These are phyloP conservation scores for Bradypodion ventrale DNA, from an alignment of 2,797 vertebrate genomes.

Conservation along the genomic window DNA sequence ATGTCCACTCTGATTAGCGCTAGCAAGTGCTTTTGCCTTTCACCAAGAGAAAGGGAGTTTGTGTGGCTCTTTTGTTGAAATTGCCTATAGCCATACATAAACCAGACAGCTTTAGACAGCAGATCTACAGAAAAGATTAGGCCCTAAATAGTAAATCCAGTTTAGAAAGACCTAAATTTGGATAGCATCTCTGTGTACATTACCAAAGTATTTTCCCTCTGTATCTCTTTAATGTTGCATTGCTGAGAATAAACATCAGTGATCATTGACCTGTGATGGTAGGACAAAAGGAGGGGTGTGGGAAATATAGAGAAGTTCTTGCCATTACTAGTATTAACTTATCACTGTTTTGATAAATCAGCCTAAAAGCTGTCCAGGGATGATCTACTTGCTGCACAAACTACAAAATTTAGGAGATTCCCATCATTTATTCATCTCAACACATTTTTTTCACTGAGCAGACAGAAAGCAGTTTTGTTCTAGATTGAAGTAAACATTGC, in stretches of 20 bases:
- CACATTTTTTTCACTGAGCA: too few relatives aligned
- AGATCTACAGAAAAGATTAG: constrained; percentile 82
- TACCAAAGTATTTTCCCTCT: constrained; percentile 78
- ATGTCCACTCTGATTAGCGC: constrained; percentile 79
- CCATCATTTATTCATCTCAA: too few relatives aligned
- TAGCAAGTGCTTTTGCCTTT: constrained; percentile 63
- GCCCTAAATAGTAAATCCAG: constrained; percentile 77
- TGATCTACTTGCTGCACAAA: too few relatives aligned
- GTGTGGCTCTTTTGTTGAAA: constrained; percentile 79
- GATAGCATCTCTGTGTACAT: constrained; percentile 75
- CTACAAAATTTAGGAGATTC: too few relatives aligned
- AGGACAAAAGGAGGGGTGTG: constrained; percentile 1
- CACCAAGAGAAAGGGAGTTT: constrained; percentile 77
- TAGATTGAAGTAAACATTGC: too few relatives aligned
- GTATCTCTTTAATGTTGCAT: constrained; percentile 73
- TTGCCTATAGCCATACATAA: constrained; percentile 78
- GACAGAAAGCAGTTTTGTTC: too few relatives aligned
- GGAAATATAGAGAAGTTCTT: background rate
- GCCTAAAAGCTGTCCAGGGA: too few relatives aligned
- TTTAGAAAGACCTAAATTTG: constrained; percentile 72
- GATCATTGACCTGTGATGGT: constrained; percentile 28
- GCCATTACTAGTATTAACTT: background rate
- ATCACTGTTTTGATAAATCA: background rate
- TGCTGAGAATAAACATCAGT: constrained; percentile 51
- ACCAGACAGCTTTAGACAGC: constrained; percentile 80